Evolutionary conservation across 2,113 vertebrate species (phyloP).

Genomic region (Nipponia nippon): DNA sequence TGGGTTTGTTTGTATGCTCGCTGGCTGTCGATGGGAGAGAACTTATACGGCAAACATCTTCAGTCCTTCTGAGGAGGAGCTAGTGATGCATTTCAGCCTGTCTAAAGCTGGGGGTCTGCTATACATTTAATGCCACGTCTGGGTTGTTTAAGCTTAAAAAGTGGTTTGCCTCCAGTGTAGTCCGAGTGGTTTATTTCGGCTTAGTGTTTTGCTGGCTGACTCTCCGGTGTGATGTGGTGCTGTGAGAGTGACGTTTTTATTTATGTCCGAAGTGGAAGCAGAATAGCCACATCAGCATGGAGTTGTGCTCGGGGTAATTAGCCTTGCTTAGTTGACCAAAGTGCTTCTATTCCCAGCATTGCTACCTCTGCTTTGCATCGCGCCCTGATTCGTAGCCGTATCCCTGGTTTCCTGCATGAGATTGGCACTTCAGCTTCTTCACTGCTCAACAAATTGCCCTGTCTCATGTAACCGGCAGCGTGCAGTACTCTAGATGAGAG

Average conservation of each 20-base stretch:
- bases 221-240: not conserved
- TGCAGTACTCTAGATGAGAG: not conserved
- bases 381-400: rapidly evolving
- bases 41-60: not conserved
- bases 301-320: not conserved
- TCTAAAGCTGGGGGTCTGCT: not conserved
- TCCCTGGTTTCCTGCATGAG: not conserved
- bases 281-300: not conserved
- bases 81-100: not conserved
- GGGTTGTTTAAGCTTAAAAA: not conserved
- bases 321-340: not conserved
- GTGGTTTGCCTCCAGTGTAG: not conserved
- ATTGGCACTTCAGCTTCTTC: not conserved
- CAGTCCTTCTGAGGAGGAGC: not conserved
- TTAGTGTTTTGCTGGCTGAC: not conserved
- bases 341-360: not conserved
- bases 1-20: not conserved
- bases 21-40: not conserved
- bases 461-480: not conserved
- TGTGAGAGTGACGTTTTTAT: not conserved
- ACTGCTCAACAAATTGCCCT: rapidly evolving
- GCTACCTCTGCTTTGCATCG: not conserved
- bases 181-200: not conserved
- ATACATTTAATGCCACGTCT: not conserved
- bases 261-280: not conserved